phyloP scores from a whole-genome alignment of 2,113 vertebrate species.

The Burhinus oedicnemus region DNA sequence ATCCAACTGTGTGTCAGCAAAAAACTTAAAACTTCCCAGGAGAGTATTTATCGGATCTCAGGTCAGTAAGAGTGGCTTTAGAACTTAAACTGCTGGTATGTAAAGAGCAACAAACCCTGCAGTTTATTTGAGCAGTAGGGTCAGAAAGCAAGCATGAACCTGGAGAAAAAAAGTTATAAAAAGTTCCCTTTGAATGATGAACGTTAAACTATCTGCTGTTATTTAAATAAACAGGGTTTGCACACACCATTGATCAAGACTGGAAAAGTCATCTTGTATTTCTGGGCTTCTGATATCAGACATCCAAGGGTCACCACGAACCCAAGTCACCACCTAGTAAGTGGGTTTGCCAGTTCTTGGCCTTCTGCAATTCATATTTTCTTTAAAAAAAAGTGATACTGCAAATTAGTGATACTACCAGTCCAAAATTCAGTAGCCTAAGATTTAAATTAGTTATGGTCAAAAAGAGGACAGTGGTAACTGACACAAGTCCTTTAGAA shows the following conservation, averaged over 20 bases:
- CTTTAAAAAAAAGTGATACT: not conserved
- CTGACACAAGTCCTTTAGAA: not conserved
- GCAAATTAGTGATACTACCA: not conserved
- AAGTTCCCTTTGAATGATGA: slow-evolving; percentile 25
- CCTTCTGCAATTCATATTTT: not conserved
- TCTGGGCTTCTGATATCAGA: slow-evolving; percentile 31
- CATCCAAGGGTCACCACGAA: not conserved
- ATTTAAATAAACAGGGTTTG: slow-evolving; percentile 28
- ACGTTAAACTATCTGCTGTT: slow-evolving; percentile 30
- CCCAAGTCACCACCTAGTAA: not conserved
- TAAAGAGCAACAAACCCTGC: slow-evolving; percentile 46
- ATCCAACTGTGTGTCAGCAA: slow-evolving; percentile 42
- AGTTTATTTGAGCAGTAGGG: slow-evolving; percentile 37
- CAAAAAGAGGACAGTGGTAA: not conserved
- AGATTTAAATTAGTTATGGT: not conserved
- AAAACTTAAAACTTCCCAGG: slow-evolving; percentile 46
- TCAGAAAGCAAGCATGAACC: slow-evolving; percentile 19
- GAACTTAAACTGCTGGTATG: slow-evolving; percentile 56
- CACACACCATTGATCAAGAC: not conserved
- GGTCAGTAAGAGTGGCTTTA: slow-evolving; percentile 40
- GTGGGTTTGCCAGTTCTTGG: not conserved
- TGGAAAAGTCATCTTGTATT: not conserved
- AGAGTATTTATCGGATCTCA: slow-evolving; percentile 47
- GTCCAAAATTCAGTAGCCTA: not conserved
- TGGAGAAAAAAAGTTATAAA: not conserved